These are phyloP conservation scores for Laspeyria flexula DNA, from an alignment of 2,888 invertebrate genomes.

Conservation along the genomic window DNA sequence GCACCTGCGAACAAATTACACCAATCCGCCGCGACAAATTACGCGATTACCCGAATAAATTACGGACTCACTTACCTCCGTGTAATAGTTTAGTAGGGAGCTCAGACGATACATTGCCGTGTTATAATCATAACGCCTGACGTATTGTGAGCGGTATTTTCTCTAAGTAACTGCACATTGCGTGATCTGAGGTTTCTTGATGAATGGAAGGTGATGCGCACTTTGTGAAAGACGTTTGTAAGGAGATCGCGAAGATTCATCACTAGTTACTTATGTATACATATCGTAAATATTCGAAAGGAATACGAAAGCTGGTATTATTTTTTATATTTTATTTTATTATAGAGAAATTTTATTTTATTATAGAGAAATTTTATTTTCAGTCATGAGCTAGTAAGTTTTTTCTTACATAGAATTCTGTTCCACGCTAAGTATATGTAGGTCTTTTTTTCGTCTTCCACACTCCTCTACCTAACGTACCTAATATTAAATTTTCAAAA, in stretches of 20 bases:
- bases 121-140: constrained; percentile 43
- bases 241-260: neutral
- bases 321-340: too few relatives aligned
- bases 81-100: constrained; percentile 53
- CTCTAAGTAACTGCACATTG: constrained; percentile 7
- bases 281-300: too few relatives aligned
- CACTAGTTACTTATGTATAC: neutral
- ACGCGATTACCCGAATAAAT: constrained; percentile 75
- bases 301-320: neutral
- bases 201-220: neutral
- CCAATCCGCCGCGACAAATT: constrained; percentile 70
- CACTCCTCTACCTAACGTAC: too few relatives aligned
- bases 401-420: too few relatives aligned
- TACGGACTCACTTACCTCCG: constrained; percentile 59
- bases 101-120: constrained; percentile 48
- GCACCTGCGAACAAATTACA: constrained; percentile 69
- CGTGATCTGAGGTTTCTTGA: constrained; percentile 9
- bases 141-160: constrained; percentile 12
- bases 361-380: too few relatives aligned
- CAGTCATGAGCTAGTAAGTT: too few relatives aligned
- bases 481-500: too few relatives aligned
- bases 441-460: too few relatives aligned
- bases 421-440: too few relatives aligned
- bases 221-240: neutral
- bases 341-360: too few relatives aligned